Conservation (phyloP, 2,888 invertebrate species). For the Zygogramma bicolorata region DNA sequence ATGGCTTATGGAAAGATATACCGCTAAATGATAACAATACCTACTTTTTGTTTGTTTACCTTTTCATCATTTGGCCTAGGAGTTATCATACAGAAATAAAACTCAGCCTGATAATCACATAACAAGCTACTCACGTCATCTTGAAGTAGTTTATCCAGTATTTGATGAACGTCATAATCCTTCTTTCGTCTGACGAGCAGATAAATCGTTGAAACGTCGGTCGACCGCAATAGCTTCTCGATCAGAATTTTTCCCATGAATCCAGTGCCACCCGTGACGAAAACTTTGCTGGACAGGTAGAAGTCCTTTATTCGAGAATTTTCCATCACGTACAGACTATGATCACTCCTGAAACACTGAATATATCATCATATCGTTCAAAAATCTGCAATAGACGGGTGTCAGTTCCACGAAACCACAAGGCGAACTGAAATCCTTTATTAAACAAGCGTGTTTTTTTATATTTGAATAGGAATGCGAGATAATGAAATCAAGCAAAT, state of each 20-base stretch:
- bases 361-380: too few species aligned
- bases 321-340: neutral
- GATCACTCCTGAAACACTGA: neutral
- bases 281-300: conserved; percentile 59
- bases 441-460: neutral
- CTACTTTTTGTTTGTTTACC: too few species aligned
- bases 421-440: conserved; percentile 14
- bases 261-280: conserved; percentile 55
- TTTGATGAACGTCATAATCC: conserved; percentile 73
- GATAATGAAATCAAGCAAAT: neutral
- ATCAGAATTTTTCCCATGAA: conserved; percentile 9
- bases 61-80: too few species aligned
- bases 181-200: conserved; percentile 70
- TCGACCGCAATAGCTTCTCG: conserved; percentile 71
- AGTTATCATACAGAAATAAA: neutral
- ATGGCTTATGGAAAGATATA: too few species aligned
- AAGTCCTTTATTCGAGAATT: conserved; percentile 57
- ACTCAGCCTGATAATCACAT: neutral
- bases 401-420: neutral
- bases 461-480: neutral
- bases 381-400: too few species aligned
- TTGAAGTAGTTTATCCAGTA: conserved; percentile 76
- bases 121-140: conserved; percentile 68
- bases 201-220: conserved; percentile 64
- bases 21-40: too few species aligned